A percentile compares a stretch with the other conserved stretches of the same genome.
phyloP scores from a whole-genome alignment of 2,113 vertebrate species.

The Gobio gobio region DNA sequence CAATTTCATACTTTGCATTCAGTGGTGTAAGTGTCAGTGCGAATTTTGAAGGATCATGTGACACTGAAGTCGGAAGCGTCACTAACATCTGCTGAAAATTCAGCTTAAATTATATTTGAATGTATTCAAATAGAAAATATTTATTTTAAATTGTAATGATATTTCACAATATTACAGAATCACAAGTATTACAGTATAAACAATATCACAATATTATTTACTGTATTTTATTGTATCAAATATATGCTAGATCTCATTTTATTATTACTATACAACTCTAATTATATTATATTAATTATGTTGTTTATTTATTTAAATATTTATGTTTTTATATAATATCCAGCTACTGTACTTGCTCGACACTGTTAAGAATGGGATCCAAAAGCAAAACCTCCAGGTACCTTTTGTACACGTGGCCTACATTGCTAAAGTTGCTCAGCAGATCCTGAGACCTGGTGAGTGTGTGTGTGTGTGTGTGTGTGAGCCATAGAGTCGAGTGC shows the following conservation, averaged over 20 bases:
- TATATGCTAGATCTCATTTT: not conserved
- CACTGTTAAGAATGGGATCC: conserved; percentile 85
- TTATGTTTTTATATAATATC: conserved; percentile 31
- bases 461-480: not conserved
- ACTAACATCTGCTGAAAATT: not conserved
- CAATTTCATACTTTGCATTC: not conserved
- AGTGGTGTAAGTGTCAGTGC: not conserved
- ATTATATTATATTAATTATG: too few species aligned
- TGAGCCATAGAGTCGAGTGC: not conserved
- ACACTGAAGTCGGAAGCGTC: not conserved
- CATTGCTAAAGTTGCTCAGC: conserved; percentile 82
- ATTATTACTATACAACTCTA: not conserved
- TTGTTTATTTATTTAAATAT: too few species aligned
- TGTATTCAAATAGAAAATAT: not conserved
- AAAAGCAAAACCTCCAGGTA: conserved; percentile 80
- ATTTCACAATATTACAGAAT: not conserved
- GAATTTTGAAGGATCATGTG: not conserved
- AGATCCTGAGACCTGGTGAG: conserved; percentile 91
- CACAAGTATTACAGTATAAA: not conserved
- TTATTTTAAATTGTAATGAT: not conserved
- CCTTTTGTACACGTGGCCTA: conserved; percentile 84
- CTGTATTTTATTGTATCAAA: not conserved
- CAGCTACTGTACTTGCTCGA: conserved; percentile 92
- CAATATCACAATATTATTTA: not conserved
- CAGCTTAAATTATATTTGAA: not conserved